Base-by-base conservation (phyloP, 2,797 vertebrate genomes). In the Falco novaeseelandiae region DNA sequence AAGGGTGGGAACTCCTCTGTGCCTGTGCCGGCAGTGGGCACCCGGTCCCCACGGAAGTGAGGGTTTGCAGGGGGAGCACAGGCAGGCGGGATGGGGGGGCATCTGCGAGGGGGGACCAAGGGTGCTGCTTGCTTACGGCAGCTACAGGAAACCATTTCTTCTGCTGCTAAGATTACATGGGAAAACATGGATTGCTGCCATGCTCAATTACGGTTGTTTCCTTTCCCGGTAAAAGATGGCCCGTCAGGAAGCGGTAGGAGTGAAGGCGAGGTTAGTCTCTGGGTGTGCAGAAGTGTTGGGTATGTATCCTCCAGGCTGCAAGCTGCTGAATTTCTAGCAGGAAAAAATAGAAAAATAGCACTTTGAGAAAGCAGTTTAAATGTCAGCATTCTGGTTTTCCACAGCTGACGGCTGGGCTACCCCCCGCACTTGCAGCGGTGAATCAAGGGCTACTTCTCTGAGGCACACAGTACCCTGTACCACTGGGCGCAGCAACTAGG, bases 81-180 rank as follows among this genome's bases (percentile, higher is more conserved):
- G 30, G 27, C 26, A 40, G 38, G 44, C 1, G 0, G 70, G 63
- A 21, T 21, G 57, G 61, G 81, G 0, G 0, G 0, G n/a, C 36
- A 14, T 8, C 0, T 5, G 65, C 10, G 42, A 19, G 34, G 29
- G 34, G 46, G 48, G 49, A 5, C n/a, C 18, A 58, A 34, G 67
- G 38, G 42, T 1, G 0, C 63, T 87, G 25, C 38, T 66, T 30
- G 38, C 63, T 76, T 78, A 30, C 0, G 0, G 65, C 36, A 96
- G 74, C 88, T 92, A 40, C 83, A 79, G 95, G 94, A 97, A 96
- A 66, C 40, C 12, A 42, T 87, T 93, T 79, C 85, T 91, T 44
- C 67, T 92, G 63, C 70, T 90, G 86, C 83, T 91, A 7, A 78
- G 79, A 82, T 93, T 93, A 57, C 32, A 23, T 54, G 66, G 69